Percentiles rank a stretch among this genome's conserved stretches.
phyloP scores from a whole-genome alignment of 2,797 vertebrate genomes.

The Enteromius fasciolatus region DNA sequence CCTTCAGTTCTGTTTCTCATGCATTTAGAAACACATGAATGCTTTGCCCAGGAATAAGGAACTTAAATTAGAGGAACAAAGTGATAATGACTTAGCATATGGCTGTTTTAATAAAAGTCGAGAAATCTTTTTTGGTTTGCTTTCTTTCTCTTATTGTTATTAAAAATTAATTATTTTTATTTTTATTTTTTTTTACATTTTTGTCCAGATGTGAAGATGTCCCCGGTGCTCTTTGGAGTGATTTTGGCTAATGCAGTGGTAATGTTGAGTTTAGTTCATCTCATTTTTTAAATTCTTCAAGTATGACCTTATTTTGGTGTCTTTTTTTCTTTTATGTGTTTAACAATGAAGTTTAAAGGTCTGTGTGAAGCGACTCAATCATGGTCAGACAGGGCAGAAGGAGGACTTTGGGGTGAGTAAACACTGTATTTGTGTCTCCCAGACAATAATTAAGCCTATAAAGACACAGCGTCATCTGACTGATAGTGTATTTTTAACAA shows the following conservation, averaged over 20 bases:
- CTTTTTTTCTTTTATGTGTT: slow-evolving; percentile 28
- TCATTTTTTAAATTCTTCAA: not conserved
- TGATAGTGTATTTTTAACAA: not conserved
- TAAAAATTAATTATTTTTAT: too few relatives aligned
- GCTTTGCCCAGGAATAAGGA: not conserved
- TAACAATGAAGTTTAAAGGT: slow-evolving; percentile 28
- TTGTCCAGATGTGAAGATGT: slow-evolving; percentile 71
- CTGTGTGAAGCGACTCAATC: slow-evolving; percentile 50
- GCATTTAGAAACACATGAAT: not conserved
- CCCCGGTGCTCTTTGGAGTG: slow-evolving; percentile 61
- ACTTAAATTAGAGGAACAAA: slow-evolving; percentile 17
- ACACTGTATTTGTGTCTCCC: not conserved
- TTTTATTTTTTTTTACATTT: slow-evolving; percentile 1
- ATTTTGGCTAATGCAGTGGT: slow-evolving; percentile 68
- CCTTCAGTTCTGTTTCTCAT: not conserved
- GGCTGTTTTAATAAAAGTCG: not conserved
- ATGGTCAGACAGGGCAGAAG: slow-evolving; percentile 50
- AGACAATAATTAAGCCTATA: not conserved
- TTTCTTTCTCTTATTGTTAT: too few relatives aligned
- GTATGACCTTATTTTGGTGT: not conserved
- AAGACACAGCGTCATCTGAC: not conserved
- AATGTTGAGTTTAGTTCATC: slow-evolving; percentile 44
- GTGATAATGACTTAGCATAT: too few relatives aligned
- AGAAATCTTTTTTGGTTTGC: not conserved
- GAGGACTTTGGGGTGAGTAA: slow-evolving; percentile 63